Evolutionary conservation across 1,140 invertebrate genomes (phyloP), one percentile per base, ranked within the genome.

Genomic region (Drosophila parabipectinata): DNA sequence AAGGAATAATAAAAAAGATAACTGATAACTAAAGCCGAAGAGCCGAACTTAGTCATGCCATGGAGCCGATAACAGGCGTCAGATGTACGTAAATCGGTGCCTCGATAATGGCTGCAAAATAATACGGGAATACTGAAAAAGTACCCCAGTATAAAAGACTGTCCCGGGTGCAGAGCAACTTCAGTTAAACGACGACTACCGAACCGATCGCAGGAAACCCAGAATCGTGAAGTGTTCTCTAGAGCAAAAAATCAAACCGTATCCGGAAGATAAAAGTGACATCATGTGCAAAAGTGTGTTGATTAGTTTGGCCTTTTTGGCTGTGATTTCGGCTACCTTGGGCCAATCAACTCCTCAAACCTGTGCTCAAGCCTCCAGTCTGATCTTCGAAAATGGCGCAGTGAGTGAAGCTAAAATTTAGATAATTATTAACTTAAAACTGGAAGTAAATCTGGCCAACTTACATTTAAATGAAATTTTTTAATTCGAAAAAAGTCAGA

Each of bases 281-380:
- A 82, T 69, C 59, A 88, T 88, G 83, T 83, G 67, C 51, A 82
- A 87, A 50, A 71, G 45, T 77, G 64, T 82, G 53, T 77, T 87
- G 56, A 77, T 87, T 57, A 44, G 72, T 21, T 26, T 75, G 15
- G 82, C 72, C 66, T 26, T 60, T 14, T 52, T 83, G 79, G 79
- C 84, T n/a, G 15, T 64, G 26, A n/a, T 62, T 6, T 41, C 41
- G 8, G 54, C 30, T 41, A 51, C 47, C 10, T 12, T 67, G 24
- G 59, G 30, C 34, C 62, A 79, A 37, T 10, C 3, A 2, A 0
- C 3, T 7, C 0, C 61, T 37, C 48, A 54, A 30, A n/a, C 52
- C 48, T 50, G 32, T 18, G 1, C 2, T 1, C 9, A 28, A 4
- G 41, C 53, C 1, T 9, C 1, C 2, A 52, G 83, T 14, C 0